Conservation (phyloP, 2,113 vertebrate species). For the Phylloscopus trochilus region DNA sequence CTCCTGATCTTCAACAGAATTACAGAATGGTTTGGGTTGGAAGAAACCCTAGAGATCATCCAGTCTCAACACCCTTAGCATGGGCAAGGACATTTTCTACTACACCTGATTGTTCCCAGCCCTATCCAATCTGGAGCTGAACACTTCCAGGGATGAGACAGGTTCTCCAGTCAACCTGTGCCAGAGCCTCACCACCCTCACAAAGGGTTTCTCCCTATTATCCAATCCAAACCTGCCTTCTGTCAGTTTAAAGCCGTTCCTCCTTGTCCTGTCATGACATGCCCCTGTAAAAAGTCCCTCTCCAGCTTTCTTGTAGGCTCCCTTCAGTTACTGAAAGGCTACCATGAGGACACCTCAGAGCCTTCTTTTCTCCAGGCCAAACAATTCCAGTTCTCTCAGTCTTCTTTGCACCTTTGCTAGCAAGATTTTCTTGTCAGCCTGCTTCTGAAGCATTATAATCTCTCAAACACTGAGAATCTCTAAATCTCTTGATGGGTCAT, state of each 20-base stretch:
- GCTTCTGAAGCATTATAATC: neutral
- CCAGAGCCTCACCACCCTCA: neutral
- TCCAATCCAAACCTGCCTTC: neutral
- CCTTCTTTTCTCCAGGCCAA: neutral
- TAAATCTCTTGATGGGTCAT: neutral
- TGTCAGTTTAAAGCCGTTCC: neutral
- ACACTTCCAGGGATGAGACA: neutral
- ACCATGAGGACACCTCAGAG: neutral
- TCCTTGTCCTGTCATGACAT: neutral
- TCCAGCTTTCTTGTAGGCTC: neutral
- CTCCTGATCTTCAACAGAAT: neutral
- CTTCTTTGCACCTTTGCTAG: neutral
- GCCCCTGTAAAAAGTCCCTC: neutral
- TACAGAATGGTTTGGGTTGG: neutral
- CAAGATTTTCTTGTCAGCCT: neutral
- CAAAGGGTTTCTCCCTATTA: neutral
- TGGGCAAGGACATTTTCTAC: neutral
- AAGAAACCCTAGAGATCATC: neutral
- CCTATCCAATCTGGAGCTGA: neutral
- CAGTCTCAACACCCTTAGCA: neutral
- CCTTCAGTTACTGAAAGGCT: neutral
- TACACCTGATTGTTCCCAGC: neutral
- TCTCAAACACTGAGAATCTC: neutral
- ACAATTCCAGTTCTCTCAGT: neutral
- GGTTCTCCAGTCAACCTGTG: neutral